These are phyloP conservation scores for Poecilia latipinna DNA, from an alignment of 2,113 vertebrate species.

Conservation along the genomic window DNA sequence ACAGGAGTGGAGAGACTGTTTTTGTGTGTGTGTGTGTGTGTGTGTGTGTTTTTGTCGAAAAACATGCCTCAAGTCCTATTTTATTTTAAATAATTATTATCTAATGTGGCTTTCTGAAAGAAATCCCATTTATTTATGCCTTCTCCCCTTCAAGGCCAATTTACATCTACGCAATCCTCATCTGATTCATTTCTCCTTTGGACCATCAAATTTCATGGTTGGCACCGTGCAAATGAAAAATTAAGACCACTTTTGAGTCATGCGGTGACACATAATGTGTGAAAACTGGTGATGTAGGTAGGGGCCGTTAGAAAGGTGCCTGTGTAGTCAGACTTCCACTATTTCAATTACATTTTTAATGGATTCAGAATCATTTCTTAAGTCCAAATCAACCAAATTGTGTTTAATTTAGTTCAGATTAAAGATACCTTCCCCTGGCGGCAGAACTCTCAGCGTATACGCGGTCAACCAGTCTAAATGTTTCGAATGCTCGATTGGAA, in stretches of 20 bases:
- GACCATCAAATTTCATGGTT: constrained; percentile 19
- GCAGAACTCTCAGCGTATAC: not conserved
- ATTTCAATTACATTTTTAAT: not conserved
- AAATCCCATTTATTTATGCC: not conserved
- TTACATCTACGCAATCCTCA: not conserved
- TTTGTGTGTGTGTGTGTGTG: no score
- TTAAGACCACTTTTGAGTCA: constrained; percentile 5
- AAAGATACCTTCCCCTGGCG: not conserved
- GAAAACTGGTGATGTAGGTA: constrained; percentile 18
- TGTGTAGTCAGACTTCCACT: constrained; percentile 5
- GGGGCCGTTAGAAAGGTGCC: constrained; percentile 29
- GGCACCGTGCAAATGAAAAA: constrained; percentile 24
- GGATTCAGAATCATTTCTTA: not conserved
- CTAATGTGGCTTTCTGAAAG: not conserved
- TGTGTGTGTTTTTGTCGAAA: not conserved
- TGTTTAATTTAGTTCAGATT: not conserved
- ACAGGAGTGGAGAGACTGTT: not conserved
- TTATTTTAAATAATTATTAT: not conserved
- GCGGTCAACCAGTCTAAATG: no score
- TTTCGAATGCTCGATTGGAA: not conserved
- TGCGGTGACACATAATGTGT: not conserved
- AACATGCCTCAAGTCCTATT: not conserved
- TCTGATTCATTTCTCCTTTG: constrained; percentile 4
- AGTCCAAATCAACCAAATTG: not conserved
- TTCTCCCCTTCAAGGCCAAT: constrained; percentile 15